Base-by-base conservation (phyloP, 2,797 vertebrate species). In the Sciaenops ocellatus region DNA sequence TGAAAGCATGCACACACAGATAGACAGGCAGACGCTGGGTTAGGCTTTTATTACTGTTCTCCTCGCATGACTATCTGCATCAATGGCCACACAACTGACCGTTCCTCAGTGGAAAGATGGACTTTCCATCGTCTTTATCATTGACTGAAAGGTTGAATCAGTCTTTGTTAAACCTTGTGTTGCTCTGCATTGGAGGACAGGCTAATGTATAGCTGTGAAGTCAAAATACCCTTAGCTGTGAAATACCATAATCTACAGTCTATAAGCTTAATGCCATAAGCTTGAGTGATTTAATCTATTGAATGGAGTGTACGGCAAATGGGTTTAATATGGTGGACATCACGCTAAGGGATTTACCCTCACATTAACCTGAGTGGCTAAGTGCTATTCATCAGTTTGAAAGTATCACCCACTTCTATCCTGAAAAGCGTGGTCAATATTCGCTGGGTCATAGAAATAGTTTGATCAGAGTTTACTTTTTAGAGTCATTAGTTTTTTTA, bases 261-360 rank as follows among this genome's bases (percentile, higher is more conserved):
- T 89, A 72, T 88, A 85, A 86, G 60, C 76, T 84, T 89, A 90
- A 78, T 74, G 75, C 67, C 67, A 65, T 87, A 88, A 89, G 70
- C 84, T 85, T 76, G 61, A 83, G 68, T 86, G 78, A 92, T 92
- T 38, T 89, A 82, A 91, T 89, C 84, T 90, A 90, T 88, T 69
- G 79, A 89, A 85, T 70, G 64, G 84, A 73, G 77, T 88, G 85
- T 86, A 57, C 22, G 1, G 71, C 52, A 86, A 90, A 90, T 92
- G 76, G 84, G 78, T 89, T 90, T 89, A 92, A 89, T 89, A 89
- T 89, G 89, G 74, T 82, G 54, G 75, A 83, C 82, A 89, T 89
- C 83, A 89, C 74, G 78, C 86, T 79, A 88, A 73, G 65, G 75
- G 86, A 83, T 90, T 93, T 85, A 72, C 20, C 74, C 84, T 86